Evolutionary conservation across 2,888 invertebrate species (phyloP), one percentile per base, ranked within the genome.

Genomic region (Fragum fragum): DNA sequence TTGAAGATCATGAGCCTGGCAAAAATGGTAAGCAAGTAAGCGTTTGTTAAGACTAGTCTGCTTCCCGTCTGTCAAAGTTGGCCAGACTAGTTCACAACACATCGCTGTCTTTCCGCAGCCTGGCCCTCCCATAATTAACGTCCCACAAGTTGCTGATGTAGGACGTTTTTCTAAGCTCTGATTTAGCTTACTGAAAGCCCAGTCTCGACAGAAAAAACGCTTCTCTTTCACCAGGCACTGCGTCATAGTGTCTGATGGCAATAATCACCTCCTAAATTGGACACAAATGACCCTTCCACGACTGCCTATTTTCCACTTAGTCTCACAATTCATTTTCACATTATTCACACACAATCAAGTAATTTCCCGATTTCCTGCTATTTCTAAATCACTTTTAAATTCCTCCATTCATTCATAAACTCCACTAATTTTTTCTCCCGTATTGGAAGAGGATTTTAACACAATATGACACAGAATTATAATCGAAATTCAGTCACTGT

Each of bases 131-230:
- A 98, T 95, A 73, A 99, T 96, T 63, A 99, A 95, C 1, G 98
- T 97, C 0, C 99, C 99, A 90, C 97, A 97, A 0, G 97, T 97
- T 94, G 98, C 93, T 73, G 95, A 92, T 9, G 93, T 91, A 3
- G 97, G 97, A 80, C 98, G 95, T 95, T 98, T 98, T 92, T 99
- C 98, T 89, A 99, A 94, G 89, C 98, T 98, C 91, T 98, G 97
- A 1, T 97, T 97, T 47, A 99, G 96, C 95, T 99, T 99, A 95
- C 98, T 97, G 91, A 99, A 97, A 7, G 98, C 98, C 99, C 99
- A 99, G 95, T 99, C 99, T 11, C 99, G 96, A 93, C 98, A 97
- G 95, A 97, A 97, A 95, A 98, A 98, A 11, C 90, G 89, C 84
- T 92, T 93, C 32, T 90, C 91, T 82, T 91, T 89, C 69, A 93